Conservation (phyloP, 2,113 vertebrate species). For the Zonotrichia leucophrys region DNA sequence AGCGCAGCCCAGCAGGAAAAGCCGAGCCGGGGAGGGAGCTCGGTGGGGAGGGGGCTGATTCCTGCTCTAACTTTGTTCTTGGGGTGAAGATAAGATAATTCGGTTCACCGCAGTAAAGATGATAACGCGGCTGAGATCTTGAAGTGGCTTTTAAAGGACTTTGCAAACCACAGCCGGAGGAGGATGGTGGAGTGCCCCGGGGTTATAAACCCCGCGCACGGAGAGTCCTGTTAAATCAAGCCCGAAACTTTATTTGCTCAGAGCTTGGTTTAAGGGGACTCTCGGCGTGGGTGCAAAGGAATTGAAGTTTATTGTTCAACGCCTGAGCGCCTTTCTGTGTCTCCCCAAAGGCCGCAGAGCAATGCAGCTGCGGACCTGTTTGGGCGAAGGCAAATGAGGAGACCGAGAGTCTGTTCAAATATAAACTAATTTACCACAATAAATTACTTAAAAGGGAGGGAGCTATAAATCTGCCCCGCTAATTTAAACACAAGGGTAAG, state of each 20-base stretch:
- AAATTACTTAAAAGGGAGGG: constrained; percentile 71
- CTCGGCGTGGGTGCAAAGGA: not conserved
- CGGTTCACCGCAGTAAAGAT: not conserved
- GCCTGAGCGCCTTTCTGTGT: constrained; percentile 46
- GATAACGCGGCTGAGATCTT: constrained; percentile 33
- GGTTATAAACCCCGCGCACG: not conserved
- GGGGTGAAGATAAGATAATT: constrained; percentile 59
- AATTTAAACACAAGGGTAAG: constrained; percentile 65
- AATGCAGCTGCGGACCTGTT: constrained; percentile 34
- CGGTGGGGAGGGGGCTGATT: not conserved
- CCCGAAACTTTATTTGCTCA: not conserved
- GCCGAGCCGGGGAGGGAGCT: not conserved
- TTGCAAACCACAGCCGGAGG: not conserved
- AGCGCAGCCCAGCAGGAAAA: not conserved
- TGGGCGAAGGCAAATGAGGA: constrained; percentile 54
- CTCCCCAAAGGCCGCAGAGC: not conserved
- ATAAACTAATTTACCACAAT: constrained; percentile 67
- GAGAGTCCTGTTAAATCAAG: not conserved
- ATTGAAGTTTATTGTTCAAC: constrained; percentile 33
- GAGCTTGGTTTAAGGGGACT: not conserved
- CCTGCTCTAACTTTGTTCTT: constrained; percentile 33
- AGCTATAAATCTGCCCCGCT: constrained; percentile 66
- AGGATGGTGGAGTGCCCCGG: not conserved
- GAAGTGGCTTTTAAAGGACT: constrained; percentile 47
- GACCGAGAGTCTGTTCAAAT: constrained; percentile 56